A percentile compares a stretch with the other conserved stretches of the same genome.
phyloP scores from a whole-genome alignment of 1,140 invertebrate species.

The Zaprionus davidi region DNA sequence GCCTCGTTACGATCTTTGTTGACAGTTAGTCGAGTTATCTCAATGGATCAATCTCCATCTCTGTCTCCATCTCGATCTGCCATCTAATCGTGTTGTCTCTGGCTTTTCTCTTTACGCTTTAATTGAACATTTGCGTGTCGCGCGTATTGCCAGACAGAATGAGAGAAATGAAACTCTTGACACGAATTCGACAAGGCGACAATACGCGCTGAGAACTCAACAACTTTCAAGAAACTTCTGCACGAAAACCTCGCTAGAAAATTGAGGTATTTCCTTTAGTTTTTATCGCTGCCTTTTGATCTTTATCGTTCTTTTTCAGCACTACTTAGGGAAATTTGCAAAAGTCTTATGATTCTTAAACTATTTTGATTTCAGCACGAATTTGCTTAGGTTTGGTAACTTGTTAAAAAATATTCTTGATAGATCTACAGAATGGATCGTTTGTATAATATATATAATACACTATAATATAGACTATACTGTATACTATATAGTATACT shows the following conservation, averaged over 20 bases:
- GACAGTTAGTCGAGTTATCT: slow-evolving; percentile 31
- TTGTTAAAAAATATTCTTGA: too few relatives aligned
- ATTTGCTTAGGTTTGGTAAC: too few relatives aligned
- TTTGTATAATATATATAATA: too few relatives aligned
- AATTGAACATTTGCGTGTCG: slow-evolving; percentile 73
- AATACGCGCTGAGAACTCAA: slow-evolving; percentile 5
- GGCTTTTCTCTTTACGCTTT: slow-evolving; percentile 41
- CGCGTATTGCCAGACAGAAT: background rate
- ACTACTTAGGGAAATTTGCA: too few relatives aligned
- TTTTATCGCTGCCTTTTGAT: too few relatives aligned
- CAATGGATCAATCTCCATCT: slow-evolving; percentile 1
- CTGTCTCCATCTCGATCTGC: slow-evolving; percentile 2
- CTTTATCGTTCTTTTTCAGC: too few relatives aligned
- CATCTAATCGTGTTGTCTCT: slow-evolving; percentile 15
- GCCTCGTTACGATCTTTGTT: slow-evolving; percentile 25
- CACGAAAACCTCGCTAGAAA: background rate
- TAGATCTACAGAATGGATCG: too few relatives aligned
- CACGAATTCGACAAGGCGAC: slow-evolving; percentile 45
- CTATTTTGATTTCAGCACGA: too few relatives aligned
- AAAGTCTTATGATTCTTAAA: too few relatives aligned
- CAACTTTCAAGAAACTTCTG: background rate
- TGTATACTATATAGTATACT: too few relatives aligned
- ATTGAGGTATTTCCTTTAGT: too few relatives aligned
- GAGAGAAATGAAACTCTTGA: slow-evolving; percentile 58
- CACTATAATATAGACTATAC: too few relatives aligned